Percentiles rank a stretch among this genome's conserved stretches.
Evolutionary conservation across 92 coral and sea anemone species (phyloP).

Genomic region (Siderastrea siderea): DNA sequence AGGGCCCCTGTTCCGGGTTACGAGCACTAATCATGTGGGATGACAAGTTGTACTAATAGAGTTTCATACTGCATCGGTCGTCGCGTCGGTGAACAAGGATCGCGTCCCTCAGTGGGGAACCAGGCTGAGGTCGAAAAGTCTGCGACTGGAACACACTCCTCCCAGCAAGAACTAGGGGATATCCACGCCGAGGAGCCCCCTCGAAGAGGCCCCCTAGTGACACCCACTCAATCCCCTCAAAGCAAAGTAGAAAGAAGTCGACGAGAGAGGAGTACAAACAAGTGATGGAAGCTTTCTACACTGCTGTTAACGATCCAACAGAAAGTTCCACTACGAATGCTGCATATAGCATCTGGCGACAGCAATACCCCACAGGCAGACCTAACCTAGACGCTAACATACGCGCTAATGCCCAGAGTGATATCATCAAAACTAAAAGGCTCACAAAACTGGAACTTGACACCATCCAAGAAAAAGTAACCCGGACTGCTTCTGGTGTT

Average conservation of each 20-base stretch:
- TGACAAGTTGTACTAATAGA: too few species aligned
- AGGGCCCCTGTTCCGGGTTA: too few species aligned
- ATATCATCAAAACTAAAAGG: conserved; percentile 15
- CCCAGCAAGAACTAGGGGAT: too few species aligned
- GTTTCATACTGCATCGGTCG: too few species aligned
- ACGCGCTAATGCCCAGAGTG: not conserved
- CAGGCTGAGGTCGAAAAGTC: too few species aligned
- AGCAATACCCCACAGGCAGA: not conserved
- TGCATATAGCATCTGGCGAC: not conserved
- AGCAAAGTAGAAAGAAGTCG: not conserved
- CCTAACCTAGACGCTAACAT: not conserved
- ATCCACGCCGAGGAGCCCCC: too few species aligned
- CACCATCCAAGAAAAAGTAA: conserved; percentile 21
- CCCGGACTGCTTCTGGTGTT: not conserved
- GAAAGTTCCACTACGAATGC: not conserved
- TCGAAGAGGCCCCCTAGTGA: too few species aligned
- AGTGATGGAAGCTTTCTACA: not conserved
- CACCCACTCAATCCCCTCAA: not conserved
- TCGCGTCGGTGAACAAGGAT: too few species aligned
- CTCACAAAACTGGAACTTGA: conserved; percentile 27
- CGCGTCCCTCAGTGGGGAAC: too few species aligned
- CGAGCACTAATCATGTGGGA: too few species aligned
- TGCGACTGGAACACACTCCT: too few species aligned
- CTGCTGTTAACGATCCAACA: not conserved
- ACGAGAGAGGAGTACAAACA: not conserved